Evolutionary conservation across 2,888 invertebrate species (phyloP), one percentile per base, ranked within the genome.

Genomic region (Microlaimidae sp.): DNA sequence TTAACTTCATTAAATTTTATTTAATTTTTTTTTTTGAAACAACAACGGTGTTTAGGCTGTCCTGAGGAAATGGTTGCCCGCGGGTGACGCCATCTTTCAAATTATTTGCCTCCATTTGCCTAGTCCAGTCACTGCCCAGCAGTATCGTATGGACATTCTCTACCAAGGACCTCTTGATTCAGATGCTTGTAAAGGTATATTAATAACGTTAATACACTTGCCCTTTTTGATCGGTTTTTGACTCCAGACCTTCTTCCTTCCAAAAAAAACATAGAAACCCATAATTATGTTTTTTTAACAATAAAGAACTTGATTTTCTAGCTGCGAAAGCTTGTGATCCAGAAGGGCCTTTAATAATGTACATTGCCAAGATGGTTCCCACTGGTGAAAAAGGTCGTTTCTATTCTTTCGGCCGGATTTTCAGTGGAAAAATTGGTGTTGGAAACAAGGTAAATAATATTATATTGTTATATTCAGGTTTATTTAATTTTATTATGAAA

Each of bases 21-120:
- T 45, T 17, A 45, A 17, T 17, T 17, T 17, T n/a, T 45, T n/a
- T n/a, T n/a, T n/a, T n/a, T n/a, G n/a, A n/a, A n/a, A n/a, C 43
- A 5, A 19, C 43, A 19, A 19, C 27, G 43, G 23, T 50, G 49
- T 57, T 17, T 60, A 82, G 81, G 82, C 86, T 62, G 86, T 97
- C 59, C 97, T 99, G 95, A 82, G 95, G 66, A 86, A 86, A 58
- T 99, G 97, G 97, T 78, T 99, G 74, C 97, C 97, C 53, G 97
- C 97, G 71, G 97, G 97, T 64, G 95, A 99, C 75, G 90, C 97
- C 68, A 77, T 99, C 67, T 86, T 99, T 77, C 93, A 97, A 80
- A 99, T 99, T 97, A 99, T 99, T 76, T 89, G 92, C 76, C 92
- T 99, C 73, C 97, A 99, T 73, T 78, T 99, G 73, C 97, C 97